These are phyloP conservation scores for Andrena trimmerana DNA, from an alignment of 2,888 invertebrate species.

Conservation along the genomic window DNA sequence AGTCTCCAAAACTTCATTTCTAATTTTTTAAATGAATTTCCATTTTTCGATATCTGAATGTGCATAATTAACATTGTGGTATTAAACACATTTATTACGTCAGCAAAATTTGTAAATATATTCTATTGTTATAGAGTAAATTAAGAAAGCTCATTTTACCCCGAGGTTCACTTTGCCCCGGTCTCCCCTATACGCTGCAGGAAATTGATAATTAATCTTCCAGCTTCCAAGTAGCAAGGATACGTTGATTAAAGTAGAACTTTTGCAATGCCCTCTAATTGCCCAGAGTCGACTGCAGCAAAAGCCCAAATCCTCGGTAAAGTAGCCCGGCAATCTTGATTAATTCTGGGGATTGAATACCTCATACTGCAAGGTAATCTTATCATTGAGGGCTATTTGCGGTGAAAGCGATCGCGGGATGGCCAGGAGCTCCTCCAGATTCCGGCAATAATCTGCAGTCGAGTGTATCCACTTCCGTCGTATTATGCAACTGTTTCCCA, in stretches of 20 bases:
- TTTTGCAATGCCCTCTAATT: neutral
- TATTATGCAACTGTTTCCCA: constrained; percentile 30
- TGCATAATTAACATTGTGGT: no score
- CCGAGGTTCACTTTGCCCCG: no score
- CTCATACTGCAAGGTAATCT: neutral
- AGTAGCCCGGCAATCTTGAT: neutral
- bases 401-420: constrained; percentile 6
- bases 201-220: no score
- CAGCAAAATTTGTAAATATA: no score
- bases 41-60: no score
- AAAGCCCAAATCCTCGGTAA: neutral
- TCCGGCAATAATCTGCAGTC: constrained; percentile 44
- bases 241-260: neutral
- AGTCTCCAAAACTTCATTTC: no score
- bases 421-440: constrained; percentile 16
- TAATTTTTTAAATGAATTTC: no score
- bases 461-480: constrained; percentile 30
- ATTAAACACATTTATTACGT: no score
- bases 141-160: no score
- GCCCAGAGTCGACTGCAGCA: neutral
- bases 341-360: constrained; percentile 15
- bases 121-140: no score
- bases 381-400: constrained; percentile 24
- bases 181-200: no score
- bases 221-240: no score